Evolutionary conservation across 1,140 invertebrate genomes (phyloP), one percentile per base, ranked within the genome.

Genomic region (Andricus grossulariae): DNA sequence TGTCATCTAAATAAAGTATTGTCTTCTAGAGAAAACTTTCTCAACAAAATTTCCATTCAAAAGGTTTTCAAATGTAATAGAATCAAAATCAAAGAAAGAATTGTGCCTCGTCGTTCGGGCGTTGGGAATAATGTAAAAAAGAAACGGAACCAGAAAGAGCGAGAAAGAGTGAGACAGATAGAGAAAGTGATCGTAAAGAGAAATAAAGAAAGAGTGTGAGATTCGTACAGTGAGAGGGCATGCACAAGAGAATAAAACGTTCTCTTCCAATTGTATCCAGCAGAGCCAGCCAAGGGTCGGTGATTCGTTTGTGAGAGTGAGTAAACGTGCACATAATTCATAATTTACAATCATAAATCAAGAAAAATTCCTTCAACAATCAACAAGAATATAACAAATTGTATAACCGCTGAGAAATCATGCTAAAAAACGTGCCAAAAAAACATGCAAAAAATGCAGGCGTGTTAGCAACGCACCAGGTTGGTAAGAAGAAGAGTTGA

Each of bases 251-350:
- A 87, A 80, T 81, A 79, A 81, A 80, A 72, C 72, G 70, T 55
- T 75, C 80, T 84, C 82, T 83, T 81, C 85, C 83, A 84, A 82
- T 60, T 85, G 80, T 84, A 75, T 87, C 84, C 85, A 87, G 85
- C 85, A 83, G 81, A 84, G 80, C 83, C 82, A 87, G 85, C 84
- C 85, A 87, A 84, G 82, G 82, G 80, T 85, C 85, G 85, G 85
- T 85, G 84, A 87, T 80, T 81, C 79, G 75, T 79, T 88, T 77
- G 87, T 83, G 85, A 83, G 85, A 76, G 80, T 82, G 75, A 82
- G 79, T 88, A 80, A 86, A 85, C 86, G 86, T 88, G 87, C 87
- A 87, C 81, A 86, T 81, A 83, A 78, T 78, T 81, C 78, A 79
- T 81, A 78, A 75, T 77, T 78, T 66, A 74, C 79, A 78, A 60